Evolutionary conservation across 2,113 vertebrate species (phyloP).

Genomic region (Daboia siamensis): DNA sequence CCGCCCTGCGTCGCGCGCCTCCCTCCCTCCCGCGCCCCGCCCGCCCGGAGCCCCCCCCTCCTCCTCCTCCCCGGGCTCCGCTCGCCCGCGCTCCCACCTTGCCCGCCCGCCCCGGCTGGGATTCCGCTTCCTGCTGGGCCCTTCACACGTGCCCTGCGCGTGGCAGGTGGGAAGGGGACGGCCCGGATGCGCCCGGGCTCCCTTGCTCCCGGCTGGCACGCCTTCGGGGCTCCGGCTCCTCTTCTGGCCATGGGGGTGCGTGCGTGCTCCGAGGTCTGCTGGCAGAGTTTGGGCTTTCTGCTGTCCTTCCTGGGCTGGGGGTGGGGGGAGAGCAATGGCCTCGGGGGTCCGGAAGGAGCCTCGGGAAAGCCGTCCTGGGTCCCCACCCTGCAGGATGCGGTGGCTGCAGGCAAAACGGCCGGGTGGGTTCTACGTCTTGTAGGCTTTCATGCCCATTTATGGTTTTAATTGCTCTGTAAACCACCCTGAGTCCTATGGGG

Average conservation of each 20-base stretch:
- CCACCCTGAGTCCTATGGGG: too few relatives aligned
- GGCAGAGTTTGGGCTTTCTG: slow-evolving; percentile 15
- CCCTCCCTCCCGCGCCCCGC: slow-evolving; percentile 44
- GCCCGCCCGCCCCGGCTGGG: not conserved
- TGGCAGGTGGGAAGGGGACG: not conserved
- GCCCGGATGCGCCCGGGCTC: not conserved
- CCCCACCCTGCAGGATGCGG: not conserved
- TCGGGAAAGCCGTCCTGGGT: not conserved
- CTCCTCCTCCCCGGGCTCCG: slow-evolving; percentile 33
- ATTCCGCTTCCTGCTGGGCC: not conserved
- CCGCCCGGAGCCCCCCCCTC: slow-evolving; percentile 39
- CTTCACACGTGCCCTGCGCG: not conserved
- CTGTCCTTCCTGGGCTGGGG: slow-evolving; percentile 15
- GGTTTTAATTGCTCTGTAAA: too few relatives aligned
- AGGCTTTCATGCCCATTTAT: not conserved
- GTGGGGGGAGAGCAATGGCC: not conserved
- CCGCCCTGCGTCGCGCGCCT: slow-evolving; percentile 74
- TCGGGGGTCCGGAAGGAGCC: not conserved
- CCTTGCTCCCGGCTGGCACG: not conserved
- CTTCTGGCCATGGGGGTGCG: not conserved
- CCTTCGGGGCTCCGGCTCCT: slow-evolving; percentile 11
- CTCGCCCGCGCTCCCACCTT: slow-evolving; percentile 25
- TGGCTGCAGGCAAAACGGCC: not conserved
- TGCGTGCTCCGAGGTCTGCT: not conserved
- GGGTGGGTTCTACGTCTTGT: not conserved